Evolutionary conservation across 1,140 invertebrate genomes (phyloP).

Genomic region (Hormaphis cornu): DNA sequence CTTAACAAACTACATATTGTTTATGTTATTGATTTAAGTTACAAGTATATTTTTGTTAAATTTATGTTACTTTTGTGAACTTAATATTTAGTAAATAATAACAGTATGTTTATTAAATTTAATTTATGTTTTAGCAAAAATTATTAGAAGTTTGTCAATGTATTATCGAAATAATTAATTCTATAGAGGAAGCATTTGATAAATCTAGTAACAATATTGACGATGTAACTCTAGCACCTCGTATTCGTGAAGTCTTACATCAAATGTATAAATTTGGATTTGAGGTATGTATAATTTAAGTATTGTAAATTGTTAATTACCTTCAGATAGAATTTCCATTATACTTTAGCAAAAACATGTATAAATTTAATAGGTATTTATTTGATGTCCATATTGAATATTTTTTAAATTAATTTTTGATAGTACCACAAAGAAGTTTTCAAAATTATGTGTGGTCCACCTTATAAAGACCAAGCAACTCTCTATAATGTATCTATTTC

Average conservation of each 20-base stretch:
- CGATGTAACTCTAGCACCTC: constrained; percentile 47
- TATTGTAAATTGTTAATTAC: not conserved
- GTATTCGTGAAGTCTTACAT: constrained; percentile 70
- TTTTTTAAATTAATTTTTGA: constrained; percentile 35
- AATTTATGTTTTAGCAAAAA: constrained; percentile 44
- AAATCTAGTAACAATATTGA: constrained; percentile 47
- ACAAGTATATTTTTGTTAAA: no score
- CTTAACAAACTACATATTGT: no score
- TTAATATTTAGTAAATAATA: not conserved
- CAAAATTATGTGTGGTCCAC: constrained; percentile 50
- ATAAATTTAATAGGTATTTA: no score
- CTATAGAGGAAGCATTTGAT: constrained; percentile 48
- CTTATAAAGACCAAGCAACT: constrained; percentile 43
- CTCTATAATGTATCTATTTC: constrained; percentile 62
- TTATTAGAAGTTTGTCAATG: constrained; percentile 53
- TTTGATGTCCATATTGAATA: not conserved
- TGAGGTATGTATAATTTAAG: constrained; percentile 49
- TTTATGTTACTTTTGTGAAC: no score
- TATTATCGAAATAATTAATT: constrained; percentile 51
- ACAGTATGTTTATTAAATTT: not conserved
- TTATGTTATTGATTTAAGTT: no score
- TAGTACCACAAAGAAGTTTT: constrained; percentile 74
- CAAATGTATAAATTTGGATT: constrained; percentile 82
- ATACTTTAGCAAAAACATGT: no score
- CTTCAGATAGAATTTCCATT: not conserved